Percentiles rank a stretch among this genome's conserved stretches.
phyloP scores from a whole-genome alignment of 92 coral and sea anemone genomes.

The Meandrina meandrites region DNA sequence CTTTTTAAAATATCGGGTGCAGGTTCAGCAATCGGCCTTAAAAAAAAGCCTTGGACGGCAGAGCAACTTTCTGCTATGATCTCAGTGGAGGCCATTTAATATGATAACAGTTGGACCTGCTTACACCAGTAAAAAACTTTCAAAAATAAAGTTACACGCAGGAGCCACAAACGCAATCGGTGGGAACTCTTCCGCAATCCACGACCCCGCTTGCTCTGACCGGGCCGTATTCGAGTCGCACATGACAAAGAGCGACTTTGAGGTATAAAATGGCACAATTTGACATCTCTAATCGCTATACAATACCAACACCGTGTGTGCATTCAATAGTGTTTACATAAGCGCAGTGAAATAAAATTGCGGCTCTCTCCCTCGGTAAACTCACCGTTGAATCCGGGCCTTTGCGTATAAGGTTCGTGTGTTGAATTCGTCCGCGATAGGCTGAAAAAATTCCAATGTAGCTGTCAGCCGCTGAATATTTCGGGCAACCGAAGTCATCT shows the following conservation, averaged over 20 bases:
- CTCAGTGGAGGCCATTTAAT: constrained; percentile 27
- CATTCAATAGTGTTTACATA: constrained; percentile 67
- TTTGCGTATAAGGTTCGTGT: constrained; percentile 9
- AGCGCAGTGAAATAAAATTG: constrained; percentile 24
- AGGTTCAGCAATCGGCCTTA: constrained; percentile 13
- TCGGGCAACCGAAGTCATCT: constrained; percentile 43
- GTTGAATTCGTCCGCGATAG: constrained; percentile 33
- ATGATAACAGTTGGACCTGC: background rate
- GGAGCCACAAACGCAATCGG: background rate
- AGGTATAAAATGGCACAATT: constrained; percentile 56
- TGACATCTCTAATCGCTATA: constrained; percentile 62
- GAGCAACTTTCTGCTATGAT: constrained; percentile 2
- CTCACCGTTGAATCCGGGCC: constrained; percentile 44
- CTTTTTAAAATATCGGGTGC: constrained; percentile 13
- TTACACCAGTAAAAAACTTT: constrained; percentile 6
- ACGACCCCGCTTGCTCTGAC: background rate
- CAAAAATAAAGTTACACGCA: background rate
- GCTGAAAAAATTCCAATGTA: constrained; percentile 44
- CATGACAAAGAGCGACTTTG: constrained; percentile 26
- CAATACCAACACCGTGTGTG: constrained; percentile 52
- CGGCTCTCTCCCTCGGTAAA: constrained; percentile 31
- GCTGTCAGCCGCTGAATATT: constrained; percentile 32
- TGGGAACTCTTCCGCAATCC: background rate
- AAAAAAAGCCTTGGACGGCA: background rate
- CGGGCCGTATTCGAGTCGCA: constrained; percentile 3